phyloP scores from a whole-genome alignment of 2,113 vertebrate genomes.

The Peromyscus leucopus region DNA sequence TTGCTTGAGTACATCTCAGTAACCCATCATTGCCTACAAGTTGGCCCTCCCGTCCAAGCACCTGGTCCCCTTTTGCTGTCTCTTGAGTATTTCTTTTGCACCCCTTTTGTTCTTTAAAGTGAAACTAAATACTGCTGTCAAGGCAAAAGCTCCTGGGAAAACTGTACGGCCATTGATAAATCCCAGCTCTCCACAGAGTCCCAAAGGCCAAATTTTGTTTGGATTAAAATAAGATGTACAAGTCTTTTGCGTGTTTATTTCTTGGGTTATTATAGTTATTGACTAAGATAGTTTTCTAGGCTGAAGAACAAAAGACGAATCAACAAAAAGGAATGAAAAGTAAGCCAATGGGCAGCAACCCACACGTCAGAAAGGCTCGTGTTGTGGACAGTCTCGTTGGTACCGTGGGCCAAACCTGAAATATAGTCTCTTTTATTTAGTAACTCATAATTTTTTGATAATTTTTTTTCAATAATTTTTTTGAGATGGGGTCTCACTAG shows the following conservation, averaged over 20 bases:
- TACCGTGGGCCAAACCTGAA: not conserved
- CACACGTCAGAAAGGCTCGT: not conserved
- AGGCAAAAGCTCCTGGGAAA: conserved; percentile 5
- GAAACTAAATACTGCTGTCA: conserved; percentile 49
- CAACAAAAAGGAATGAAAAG: not conserved
- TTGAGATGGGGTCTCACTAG: not conserved
- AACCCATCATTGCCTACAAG: conserved; percentile 53
- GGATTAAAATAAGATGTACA: conserved; percentile 63
- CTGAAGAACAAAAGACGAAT: conserved; percentile 30
- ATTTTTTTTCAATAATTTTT: not conserved
- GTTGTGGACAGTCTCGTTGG: conserved; percentile 19
- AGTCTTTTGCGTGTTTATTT: conserved; percentile 40
- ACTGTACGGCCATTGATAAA: not conserved
- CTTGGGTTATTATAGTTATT: conserved; percentile 45
- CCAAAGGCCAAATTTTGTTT: conserved; percentile 52
- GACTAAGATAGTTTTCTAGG: not conserved
- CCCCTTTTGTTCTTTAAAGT: conserved; percentile 22
- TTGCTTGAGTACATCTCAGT: conserved; percentile 64
- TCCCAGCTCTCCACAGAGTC: conserved; percentile 18
- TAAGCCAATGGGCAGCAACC: not conserved
- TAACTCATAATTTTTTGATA: not conserved
- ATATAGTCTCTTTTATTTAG: conserved; percentile 49
- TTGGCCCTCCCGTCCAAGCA: conserved; percentile 5
- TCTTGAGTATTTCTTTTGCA: conserved; percentile 30
- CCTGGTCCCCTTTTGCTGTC: not conserved